These are phyloP conservation scores for Syndactyla subalaris DNA, from an alignment of 2,797 vertebrate species.

Conservation along the genomic window DNA sequence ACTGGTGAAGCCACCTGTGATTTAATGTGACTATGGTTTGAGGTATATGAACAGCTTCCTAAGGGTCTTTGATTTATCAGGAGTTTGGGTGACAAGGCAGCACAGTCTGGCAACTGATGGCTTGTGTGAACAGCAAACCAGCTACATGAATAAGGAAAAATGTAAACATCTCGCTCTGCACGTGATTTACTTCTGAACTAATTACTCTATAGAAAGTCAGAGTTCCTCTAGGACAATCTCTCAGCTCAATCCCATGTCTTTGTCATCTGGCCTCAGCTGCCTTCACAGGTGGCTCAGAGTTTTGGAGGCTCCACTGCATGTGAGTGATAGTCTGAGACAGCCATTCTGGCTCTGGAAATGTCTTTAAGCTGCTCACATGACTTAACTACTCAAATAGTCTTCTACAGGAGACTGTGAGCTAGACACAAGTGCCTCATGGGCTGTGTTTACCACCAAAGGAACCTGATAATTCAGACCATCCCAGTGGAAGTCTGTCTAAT, in stretches of 20 bases:
- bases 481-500: background rate
- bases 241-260: background rate
- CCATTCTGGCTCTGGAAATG: background rate
- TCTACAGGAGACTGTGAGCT: background rate
- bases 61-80: background rate
- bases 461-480: too few relatives aligned
- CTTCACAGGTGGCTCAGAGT: background rate
- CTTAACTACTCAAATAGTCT: background rate
- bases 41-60: background rate
- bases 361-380: background rate
- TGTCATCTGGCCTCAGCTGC: background rate
- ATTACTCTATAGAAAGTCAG: background rate
- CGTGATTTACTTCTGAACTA: background rate
- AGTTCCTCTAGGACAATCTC: background rate
- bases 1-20: background rate
- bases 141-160: background rate
- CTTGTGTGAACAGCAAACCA: background rate
- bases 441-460: background rate
- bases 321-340: background rate
- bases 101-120: background rate
- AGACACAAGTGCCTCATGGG: background rate
- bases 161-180: background rate
- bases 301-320: background rate
- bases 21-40: background rate
- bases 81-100: background rate